Percentiles rank a stretch among this genome's conserved stretches.
Evolutionary conservation across 1,140 invertebrate genomes (phyloP).

Genomic region (Drosophila bocki): DNA sequence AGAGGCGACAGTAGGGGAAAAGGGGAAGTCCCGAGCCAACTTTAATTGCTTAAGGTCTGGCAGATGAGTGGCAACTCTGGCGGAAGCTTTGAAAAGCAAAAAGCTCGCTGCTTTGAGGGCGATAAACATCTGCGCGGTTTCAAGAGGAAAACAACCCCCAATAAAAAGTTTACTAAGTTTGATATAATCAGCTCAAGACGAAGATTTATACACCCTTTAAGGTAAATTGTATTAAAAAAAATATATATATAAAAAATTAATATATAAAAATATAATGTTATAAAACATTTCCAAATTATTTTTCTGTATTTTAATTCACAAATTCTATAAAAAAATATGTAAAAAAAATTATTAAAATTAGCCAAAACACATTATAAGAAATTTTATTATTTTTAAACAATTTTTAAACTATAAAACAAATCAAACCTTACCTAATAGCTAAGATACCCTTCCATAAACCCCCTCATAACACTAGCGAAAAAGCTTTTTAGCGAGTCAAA

Average conservation of each 20-base stretch:
- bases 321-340: not conserved
- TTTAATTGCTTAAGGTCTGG: conserved; percentile 61
- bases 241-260: too few relatives aligned
- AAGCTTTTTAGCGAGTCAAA: conserved; percentile 52
- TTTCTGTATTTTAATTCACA: too few relatives aligned
- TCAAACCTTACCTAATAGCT: not conserved
- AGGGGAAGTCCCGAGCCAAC: conserved; percentile 24
- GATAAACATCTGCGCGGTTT: conserved; percentile 58
- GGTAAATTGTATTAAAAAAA: not conserved
- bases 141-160: conserved; percentile 53
- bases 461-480: conserved; percentile 33
- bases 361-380: too few relatives aligned
- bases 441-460: not conserved
- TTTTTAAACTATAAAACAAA: not conserved
- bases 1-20: not conserved
- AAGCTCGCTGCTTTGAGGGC: conserved; percentile 19
- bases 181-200: not conserved
- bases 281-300: too few relatives aligned
- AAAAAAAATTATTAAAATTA: not conserved
- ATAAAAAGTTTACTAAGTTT: not conserved
- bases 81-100: conserved; percentile 43
- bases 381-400: too few relatives aligned
- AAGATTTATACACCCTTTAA: conserved; percentile 12
- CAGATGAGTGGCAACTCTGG: conserved; percentile 61
- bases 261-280: too few relatives aligned